Percentiles rank a stretch among this genome's conserved stretches.
phyloP scores from a whole-genome alignment of 2,113 vertebrate genomes.

The Aramus guarauna region DNA sequence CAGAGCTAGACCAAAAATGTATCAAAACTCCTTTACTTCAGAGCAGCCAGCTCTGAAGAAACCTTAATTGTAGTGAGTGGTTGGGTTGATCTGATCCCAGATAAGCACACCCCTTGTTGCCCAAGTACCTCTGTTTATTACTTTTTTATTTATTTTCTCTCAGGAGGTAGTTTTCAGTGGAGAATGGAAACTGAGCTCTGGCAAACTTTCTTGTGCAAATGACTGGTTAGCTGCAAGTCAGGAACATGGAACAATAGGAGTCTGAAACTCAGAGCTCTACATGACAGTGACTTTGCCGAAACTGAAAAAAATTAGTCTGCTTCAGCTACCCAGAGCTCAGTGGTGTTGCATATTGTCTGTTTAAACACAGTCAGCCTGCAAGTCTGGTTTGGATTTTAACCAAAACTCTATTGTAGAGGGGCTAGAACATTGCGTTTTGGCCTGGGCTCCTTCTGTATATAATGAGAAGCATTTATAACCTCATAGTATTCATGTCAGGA shows the following conservation, averaged over 20 bases:
- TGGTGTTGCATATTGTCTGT: fast-evolving
- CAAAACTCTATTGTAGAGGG: background rate
- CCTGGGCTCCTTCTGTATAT: background rate
- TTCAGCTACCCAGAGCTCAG: background rate
- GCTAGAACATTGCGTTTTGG: background rate
- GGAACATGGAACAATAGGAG: background rate
- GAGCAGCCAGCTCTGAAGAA: background rate
- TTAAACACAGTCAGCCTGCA: background rate
- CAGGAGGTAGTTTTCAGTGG: background rate
- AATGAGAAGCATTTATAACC: background rate
- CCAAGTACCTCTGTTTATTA: too few relatives aligned
- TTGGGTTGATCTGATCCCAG: background rate
- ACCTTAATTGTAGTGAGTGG: background rate
- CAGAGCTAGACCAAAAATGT: background rate
- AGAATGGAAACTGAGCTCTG: background rate
- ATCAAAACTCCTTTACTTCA: background rate
- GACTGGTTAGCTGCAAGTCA: background rate
- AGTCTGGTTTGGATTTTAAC: background rate
- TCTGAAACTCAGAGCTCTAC: background rate
- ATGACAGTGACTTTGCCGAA: background rate
- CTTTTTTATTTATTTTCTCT: background rate
- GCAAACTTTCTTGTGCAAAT: background rate
- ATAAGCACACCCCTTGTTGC: background rate
- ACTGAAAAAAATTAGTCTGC: background rate
- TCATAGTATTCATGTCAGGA: background rate